Evolutionary conservation across 1,140 invertebrate species (phyloP).

Genomic region (Heliconius nattereri): DNA sequence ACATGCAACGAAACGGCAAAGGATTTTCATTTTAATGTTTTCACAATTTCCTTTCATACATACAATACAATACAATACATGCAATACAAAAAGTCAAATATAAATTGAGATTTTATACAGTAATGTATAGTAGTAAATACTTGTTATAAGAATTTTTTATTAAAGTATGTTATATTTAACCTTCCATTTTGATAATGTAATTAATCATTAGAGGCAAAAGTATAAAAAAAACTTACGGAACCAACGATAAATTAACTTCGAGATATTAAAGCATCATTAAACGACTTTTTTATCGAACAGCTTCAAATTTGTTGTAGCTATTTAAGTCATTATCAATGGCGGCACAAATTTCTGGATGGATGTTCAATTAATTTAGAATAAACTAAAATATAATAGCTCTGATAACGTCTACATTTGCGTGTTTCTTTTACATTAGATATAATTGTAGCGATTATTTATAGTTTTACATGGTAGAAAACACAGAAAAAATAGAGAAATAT

Average conservation of each 20-base stretch:
- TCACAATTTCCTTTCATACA: conserved; percentile 24
- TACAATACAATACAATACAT: not conserved
- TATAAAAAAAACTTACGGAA: not conserved
- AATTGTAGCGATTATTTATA: not conserved
- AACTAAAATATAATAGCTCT: conserved; percentile 18
- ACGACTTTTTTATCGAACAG: conserved; percentile 24
- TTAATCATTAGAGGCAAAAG: not conserved
- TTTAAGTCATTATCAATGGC: conserved; percentile 65
- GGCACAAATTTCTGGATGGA: conserved; percentile 55
- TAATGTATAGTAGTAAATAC: no score
- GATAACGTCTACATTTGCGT: not conserved
- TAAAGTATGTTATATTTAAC: not conserved
- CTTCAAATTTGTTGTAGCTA: conserved; percentile 41
- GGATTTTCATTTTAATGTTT: conserved; percentile 33
- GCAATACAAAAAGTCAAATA: not conserved
- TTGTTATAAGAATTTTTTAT: not conserved
- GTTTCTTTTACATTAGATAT: not conserved
- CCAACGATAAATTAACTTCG: not conserved
- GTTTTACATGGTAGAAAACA: not conserved
- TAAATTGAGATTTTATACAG: no score
- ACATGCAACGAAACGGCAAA: conserved; percentile 29
- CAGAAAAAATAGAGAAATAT: not conserved
- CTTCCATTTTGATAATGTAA: not conserved
- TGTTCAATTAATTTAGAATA: conserved; percentile 34
- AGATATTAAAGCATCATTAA: conserved; percentile 25